Evolutionary conservation across 30 jellyfish, hydroid and myxozoan species (phyloP).

Genomic region (Aurelia sp.): DNA sequence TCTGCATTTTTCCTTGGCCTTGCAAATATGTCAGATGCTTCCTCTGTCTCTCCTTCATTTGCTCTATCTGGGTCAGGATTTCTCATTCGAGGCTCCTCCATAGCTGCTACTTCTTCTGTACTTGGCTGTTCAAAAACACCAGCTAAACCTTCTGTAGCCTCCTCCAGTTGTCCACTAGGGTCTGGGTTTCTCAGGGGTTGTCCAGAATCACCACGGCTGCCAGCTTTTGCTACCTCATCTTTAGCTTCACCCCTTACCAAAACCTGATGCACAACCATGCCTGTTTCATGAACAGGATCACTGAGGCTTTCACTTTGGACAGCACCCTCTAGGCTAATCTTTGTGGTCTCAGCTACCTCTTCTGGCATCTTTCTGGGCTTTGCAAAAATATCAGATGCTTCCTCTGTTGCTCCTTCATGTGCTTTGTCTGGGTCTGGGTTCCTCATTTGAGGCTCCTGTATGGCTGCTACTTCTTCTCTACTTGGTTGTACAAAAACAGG

Average conservation of each 20-base stretch:
- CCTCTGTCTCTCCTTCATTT: constrained; percentile 1
- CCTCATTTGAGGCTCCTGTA: not conserved
- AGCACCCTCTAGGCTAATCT: too few relatives aligned
- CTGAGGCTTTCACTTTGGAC: too few relatives aligned
- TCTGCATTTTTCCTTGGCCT: not conserved
- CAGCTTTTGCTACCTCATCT: too few relatives aligned
- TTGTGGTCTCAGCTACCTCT: not conserved
- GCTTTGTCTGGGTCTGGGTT: constrained; percentile 10
- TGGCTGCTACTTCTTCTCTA: not conserved
- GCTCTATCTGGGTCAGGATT: constrained; percentile 4
- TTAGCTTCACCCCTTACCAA: too few relatives aligned
- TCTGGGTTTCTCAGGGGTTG: not conserved
- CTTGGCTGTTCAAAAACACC: too few relatives aligned
- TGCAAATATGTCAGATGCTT: not conserved
- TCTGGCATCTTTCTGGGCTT: not conserved
- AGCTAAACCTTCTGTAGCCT: not conserved
- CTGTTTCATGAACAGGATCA: too few relatives aligned
- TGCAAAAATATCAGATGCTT: not conserved
- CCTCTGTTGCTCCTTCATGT: constrained; percentile 4
- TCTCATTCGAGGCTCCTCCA: not conserved
- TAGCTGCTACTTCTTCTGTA: not conserved
- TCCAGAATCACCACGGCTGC: too few relatives aligned
- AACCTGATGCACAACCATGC: too few relatives aligned
- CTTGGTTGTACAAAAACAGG: too few relatives aligned
- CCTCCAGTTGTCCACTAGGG: constrained; percentile 13